These are phyloP conservation scores for Nyctibius grandis DNA, from an alignment of 2,797 vertebrate species.

Conservation along the genomic window DNA sequence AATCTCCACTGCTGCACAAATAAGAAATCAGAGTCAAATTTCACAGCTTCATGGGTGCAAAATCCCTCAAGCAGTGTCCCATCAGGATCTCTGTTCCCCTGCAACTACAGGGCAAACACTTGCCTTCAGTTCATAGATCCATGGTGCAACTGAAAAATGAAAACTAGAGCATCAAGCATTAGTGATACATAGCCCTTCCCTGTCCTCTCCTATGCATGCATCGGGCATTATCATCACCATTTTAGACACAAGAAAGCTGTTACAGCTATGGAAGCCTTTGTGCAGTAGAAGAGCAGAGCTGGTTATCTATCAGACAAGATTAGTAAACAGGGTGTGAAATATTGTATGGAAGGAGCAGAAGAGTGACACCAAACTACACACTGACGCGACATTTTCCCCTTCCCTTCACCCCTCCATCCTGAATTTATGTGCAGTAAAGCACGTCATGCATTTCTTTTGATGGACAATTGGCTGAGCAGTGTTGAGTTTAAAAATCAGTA, in stretches of 20 bases:
- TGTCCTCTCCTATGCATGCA: background rate
- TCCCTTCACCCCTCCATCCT: background rate
- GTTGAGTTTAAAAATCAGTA: background rate
- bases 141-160: background rate
- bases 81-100: background rate
- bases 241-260: background rate
- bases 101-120: background rate
- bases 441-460: background rate
- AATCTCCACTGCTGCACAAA: background rate
- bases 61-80: background rate
- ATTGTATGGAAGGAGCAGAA: background rate
- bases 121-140: background rate
- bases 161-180: background rate
- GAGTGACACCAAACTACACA: background rate
- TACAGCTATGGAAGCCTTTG: background rate
- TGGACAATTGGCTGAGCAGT: background rate
- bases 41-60: background rate
- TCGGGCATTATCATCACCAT: background rate
- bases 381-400: background rate
- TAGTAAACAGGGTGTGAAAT: background rate
- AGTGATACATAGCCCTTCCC: background rate
- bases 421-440: background rate
- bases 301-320: background rate
- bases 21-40: background rate
- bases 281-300: background rate